Evolutionary conservation across 2,888 invertebrate genomes (phyloP).

Genomic region (Cosmopolites sordidus): DNA sequence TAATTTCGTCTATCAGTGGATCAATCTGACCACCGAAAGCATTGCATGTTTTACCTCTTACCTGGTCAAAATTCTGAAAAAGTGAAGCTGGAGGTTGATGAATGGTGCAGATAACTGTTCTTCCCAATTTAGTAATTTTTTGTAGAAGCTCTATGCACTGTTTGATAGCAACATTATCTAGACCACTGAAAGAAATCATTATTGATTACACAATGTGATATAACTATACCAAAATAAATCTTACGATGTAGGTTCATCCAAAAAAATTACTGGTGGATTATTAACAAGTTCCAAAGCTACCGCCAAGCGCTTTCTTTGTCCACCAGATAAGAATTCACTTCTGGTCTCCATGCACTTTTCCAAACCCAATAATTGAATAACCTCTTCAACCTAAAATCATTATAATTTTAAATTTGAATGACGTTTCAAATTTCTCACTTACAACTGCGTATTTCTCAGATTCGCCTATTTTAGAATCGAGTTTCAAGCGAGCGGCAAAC

Average conservation of each 20-base stretch:
- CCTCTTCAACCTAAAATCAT: conserved; percentile 62
- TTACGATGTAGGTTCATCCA: conserved; percentile 80
- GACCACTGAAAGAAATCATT: conserved; percentile 60
- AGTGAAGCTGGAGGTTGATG: conserved; percentile 77
- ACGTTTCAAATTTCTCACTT: no score
- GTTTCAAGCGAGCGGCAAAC: conserved; percentile 69
- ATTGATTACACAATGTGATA: background rate
- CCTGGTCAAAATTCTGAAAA: conserved; percentile 70
- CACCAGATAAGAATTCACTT: conserved; percentile 67
- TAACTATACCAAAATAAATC: conserved; percentile 29
- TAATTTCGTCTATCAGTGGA: no score
- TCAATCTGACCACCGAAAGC: no score
- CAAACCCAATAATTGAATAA: conserved; percentile 66
- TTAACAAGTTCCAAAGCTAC: conserved; percentile 76
- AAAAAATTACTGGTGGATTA: conserved; percentile 76
- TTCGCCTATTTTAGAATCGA: conserved; percentile 56
- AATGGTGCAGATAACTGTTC: conserved; percentile 74
- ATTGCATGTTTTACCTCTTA: no score
- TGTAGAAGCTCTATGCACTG: conserved; percentile 67
- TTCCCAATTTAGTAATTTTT: conserved; percentile 63
- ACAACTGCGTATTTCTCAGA: conserved; percentile 62
- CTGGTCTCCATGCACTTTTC: conserved; percentile 62
- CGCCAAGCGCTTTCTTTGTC: conserved; percentile 71
- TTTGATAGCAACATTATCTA: conserved; percentile 70
- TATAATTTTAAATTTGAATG: background rate